These are phyloP conservation scores for Ambastaia sidthimunki DNA, from an alignment of 2,797 vertebrate species.

Conservation along the genomic window DNA sequence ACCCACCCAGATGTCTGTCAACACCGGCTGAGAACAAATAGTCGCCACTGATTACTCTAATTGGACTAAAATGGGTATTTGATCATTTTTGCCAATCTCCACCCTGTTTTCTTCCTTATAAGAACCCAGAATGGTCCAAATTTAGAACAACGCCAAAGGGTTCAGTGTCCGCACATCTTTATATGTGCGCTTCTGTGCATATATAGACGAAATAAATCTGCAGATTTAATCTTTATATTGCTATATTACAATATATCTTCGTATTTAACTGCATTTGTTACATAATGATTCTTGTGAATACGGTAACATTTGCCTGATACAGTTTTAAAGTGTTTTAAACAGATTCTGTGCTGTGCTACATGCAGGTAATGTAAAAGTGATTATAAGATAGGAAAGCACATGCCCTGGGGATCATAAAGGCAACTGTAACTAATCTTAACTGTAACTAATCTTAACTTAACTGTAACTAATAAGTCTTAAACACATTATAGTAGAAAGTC, in stretches of 20 bases:
- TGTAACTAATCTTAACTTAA: too few species aligned
- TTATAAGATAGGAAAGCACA: neutral
- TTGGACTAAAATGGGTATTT: conserved; percentile 60
- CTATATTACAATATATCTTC: neutral
- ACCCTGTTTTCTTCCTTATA: conserved; percentile 72
- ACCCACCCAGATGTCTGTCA: conserved; percentile 67
- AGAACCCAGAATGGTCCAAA: conserved; percentile 68
- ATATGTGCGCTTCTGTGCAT: neutral
- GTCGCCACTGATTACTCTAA: conserved; percentile 71
- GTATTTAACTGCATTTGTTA: neutral
- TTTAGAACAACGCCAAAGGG: conserved; percentile 60
- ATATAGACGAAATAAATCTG: too few species aligned
- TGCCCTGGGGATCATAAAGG: neutral
- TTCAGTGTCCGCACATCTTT: neutral
- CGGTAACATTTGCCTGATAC: too few species aligned
- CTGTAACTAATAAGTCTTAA: neutral
- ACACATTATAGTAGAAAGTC: neutral
- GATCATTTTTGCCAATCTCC: conserved; percentile 62
- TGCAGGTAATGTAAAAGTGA: neutral
- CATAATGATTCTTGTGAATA: neutral
- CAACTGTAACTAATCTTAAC: too few species aligned
- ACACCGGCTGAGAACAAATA: conserved; percentile 72
- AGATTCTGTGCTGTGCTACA: neutral
- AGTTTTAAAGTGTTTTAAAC: neutral
- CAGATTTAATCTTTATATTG: neutral